These are phyloP conservation scores for Cyrtonyx montezumae DNA, from an alignment of 2,113 vertebrate species.

Conservation along the genomic window DNA sequence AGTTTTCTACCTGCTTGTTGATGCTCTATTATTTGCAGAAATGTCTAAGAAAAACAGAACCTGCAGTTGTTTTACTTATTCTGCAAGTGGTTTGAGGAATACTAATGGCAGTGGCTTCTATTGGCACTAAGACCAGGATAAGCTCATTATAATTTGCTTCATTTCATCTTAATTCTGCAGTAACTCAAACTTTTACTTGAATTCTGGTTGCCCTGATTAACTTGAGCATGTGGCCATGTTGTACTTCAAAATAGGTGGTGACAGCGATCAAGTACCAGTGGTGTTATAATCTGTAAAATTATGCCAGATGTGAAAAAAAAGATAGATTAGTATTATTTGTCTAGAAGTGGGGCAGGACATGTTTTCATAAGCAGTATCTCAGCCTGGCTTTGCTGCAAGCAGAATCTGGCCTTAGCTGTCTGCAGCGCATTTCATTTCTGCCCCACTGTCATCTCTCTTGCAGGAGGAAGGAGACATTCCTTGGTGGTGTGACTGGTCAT, in stretches of 20 bases:
- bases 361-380: not conserved
- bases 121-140: not conserved
- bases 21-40: not conserved
- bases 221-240: not conserved
- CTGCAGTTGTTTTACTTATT: not conserved
- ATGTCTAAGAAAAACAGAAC: not conserved
- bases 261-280: not conserved
- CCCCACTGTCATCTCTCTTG: not conserved
- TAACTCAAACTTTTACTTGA: not conserved
- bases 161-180: not conserved
- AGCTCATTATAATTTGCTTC: not conserved
- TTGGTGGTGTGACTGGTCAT: not conserved
- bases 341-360: not conserved
- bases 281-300: not conserved
- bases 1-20: not conserved
- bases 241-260: not conserved
- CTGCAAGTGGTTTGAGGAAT: not conserved
- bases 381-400: not conserved
- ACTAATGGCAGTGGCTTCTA: not conserved
- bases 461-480: not conserved
- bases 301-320: not conserved
- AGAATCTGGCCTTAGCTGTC: not conserved
- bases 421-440: fast-evolving
- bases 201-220: not conserved
- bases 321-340: not conserved